Evolutionary conservation across 2,888 invertebrate species (phyloP).

Genomic region (Chouioia cunea): DNA sequence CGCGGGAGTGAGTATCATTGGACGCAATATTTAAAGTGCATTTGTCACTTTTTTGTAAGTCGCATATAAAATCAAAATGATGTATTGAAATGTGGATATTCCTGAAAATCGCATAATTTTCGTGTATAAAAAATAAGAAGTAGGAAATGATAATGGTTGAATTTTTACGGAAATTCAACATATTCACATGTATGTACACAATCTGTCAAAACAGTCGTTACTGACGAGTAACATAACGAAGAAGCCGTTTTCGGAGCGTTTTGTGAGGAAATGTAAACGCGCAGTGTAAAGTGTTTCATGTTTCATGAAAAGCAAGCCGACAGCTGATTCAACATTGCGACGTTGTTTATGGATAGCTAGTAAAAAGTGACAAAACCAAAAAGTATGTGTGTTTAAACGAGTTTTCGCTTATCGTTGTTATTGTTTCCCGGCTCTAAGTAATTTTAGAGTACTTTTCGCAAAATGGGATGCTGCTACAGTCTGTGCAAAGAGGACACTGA

Average conservation of each 20-base stretch:
- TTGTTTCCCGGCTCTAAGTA: conserved; percentile 2
- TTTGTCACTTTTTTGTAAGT: no score
- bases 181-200: no score
- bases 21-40: neutral
- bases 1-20: conserved; percentile 18
- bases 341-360: conserved; percentile 32
- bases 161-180: no score
- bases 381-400: conserved; percentile 32
- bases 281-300: conserved; percentile 23
- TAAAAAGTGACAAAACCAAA: conserved; percentile 17
- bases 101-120: no score
- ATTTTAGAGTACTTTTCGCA: conserved; percentile 12
- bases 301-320: conserved; percentile 46
- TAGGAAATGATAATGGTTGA: no score
- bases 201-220: neutral
- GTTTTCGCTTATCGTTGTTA: neutral
- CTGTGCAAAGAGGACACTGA: conserved; percentile 79
- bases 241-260: neutral
- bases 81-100: no score
- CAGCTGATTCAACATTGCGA: conserved; percentile 54
- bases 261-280: conserved; percentile 13
- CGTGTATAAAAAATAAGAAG: no score
- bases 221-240: conserved; percentile 22
- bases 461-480: conserved; percentile 73
- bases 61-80: no score